Evolutionary conservation across 1,140 invertebrate species (phyloP).

Genomic region (Sycophaga agraensis): DNA sequence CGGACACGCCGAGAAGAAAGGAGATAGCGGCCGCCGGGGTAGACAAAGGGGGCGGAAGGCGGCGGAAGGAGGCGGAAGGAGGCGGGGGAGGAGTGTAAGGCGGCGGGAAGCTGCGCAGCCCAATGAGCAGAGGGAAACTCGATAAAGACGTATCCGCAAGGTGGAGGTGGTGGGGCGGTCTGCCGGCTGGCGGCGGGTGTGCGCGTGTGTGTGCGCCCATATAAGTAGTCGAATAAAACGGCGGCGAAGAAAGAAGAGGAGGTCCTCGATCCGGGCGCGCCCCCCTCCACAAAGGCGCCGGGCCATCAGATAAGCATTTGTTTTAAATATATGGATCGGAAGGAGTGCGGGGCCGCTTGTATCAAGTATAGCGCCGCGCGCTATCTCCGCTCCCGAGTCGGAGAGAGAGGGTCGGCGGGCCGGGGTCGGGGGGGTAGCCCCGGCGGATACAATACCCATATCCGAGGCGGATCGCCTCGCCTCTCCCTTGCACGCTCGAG

Average conservation of each 20-base stretch:
- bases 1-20: too few relatives aligned
- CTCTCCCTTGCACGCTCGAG: conserved; percentile 21
- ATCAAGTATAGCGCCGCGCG: too few relatives aligned
- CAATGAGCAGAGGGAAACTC: neutral
- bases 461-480: conserved; percentile 32
- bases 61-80: too few relatives aligned
- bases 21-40: too few relatives aligned
- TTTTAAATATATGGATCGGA: conserved; percentile 54
- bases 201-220: neutral
- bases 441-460: conserved; percentile 42
- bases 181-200: neutral
- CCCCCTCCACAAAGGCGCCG: conserved; percentile 45
- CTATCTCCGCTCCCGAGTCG: conserved; percentile 30
- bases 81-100: too few relatives aligned
- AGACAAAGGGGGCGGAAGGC: too few relatives aligned
- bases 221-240: conserved; percentile 21
- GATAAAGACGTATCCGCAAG: conserved; percentile 25
- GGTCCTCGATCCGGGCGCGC: conserved; percentile 43
- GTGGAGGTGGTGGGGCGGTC: conserved; percentile 33
- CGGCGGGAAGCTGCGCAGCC: too few relatives aligned
- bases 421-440: too few relatives aligned
- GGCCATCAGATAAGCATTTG: conserved; percentile 54
- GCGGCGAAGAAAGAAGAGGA: conserved; percentile 31
- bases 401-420: too few relatives aligned
- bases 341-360: conserved; percentile 34